phyloP scores from a whole-genome alignment of 2,797 vertebrate genomes.

The Peromyscus melanophrys region DNA sequence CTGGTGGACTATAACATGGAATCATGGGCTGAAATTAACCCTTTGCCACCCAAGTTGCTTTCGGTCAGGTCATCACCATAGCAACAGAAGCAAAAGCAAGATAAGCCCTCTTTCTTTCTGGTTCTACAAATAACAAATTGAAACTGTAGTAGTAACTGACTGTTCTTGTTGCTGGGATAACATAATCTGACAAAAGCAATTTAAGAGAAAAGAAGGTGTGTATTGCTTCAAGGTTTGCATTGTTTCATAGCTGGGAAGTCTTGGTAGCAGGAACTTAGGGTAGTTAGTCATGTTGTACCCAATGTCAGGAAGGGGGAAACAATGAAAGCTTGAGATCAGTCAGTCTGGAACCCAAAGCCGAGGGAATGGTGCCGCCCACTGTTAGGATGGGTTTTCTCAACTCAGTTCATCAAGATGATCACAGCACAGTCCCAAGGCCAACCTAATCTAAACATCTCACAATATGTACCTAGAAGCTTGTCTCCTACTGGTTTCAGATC shows the following conservation, averaged over 20 bases:
- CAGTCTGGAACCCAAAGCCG: not conserved
- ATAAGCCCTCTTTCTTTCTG: not conserved
- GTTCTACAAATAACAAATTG: constrained; percentile 32
- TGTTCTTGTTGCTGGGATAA: not conserved
- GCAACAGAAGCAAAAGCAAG: not conserved
- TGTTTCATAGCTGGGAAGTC: not conserved
- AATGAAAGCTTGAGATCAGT: not conserved
- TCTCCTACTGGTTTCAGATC: not conserved
- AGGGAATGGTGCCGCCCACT: not conserved
- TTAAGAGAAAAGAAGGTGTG: not conserved
- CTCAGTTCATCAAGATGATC: not conserved
- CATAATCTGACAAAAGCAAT: not conserved
- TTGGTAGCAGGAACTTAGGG: not conserved
- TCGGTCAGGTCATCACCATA: not conserved
- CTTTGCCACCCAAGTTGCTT: not conserved
- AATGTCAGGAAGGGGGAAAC: not conserved
- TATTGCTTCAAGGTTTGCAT: not conserved
- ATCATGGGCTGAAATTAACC: not conserved
- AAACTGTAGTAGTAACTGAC: not conserved
- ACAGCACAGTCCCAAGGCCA: not conserved
- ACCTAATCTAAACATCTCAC: not conserved
- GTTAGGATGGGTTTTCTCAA: not conserved
- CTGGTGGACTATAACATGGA: not conserved
- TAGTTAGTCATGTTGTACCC: not conserved
- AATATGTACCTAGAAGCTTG: not conserved